These are phyloP conservation scores for Eira barbara DNA, from an alignment of 2,113 vertebrate genomes.

Conservation along the genomic window DNA sequence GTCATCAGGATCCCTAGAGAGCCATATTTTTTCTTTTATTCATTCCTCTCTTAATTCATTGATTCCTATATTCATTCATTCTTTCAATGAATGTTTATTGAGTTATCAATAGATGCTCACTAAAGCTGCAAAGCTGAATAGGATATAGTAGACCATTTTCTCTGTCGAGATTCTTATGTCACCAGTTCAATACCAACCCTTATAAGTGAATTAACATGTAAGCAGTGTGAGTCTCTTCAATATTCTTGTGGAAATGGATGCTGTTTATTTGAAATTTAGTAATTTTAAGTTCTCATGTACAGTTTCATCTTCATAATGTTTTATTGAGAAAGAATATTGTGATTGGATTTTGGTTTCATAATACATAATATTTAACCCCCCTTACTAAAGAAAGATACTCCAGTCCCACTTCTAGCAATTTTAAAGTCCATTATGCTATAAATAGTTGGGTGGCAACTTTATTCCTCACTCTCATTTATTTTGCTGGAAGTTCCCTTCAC, in stretches of 20 bases:
- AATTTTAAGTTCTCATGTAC: background rate
- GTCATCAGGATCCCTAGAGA: background rate
- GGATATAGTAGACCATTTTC: background rate
- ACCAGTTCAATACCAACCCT: background rate
- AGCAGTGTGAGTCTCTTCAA: background rate
- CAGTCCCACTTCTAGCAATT: background rate
- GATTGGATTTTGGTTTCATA: background rate
- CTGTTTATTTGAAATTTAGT: background rate
- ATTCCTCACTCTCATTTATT: background rate
- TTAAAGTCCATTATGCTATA: background rate
- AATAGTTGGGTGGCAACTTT: background rate
- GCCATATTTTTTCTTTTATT: background rate
- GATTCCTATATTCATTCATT: background rate
- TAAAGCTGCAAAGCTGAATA: background rate
- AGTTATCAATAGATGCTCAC: background rate
- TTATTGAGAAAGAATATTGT: background rate
- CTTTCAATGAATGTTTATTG: background rate
- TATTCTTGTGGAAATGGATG: background rate
- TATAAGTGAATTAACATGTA: background rate
- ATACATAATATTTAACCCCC: background rate
- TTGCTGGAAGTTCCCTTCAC: background rate
- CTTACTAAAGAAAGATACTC: background rate
- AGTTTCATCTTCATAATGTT: background rate
- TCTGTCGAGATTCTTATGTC: background rate
- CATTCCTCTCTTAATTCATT: background rate